Base-by-base conservation (phyloP, 2,888 invertebrate genomes). In the Conus canariensis region DNA sequence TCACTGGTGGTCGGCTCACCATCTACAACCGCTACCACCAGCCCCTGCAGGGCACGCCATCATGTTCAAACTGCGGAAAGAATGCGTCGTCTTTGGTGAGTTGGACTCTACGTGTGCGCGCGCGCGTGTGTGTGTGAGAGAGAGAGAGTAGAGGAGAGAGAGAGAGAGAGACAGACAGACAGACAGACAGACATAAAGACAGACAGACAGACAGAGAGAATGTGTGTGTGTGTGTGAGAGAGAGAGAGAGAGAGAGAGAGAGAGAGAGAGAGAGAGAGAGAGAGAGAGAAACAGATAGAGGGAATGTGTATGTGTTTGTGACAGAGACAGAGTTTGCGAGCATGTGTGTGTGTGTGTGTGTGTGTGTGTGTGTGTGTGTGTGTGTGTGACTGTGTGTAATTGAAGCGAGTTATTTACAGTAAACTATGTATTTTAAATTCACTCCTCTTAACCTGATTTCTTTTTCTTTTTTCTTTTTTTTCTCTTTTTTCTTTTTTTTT, bases 81-180 rank as follows among this genome's bases (percentile, higher is more conserved):
- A 95, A 87, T 96, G 96, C 90, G 91, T 93, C 86, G 94, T 95
- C n/a, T 95, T 95, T 90, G 95, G 95, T 95, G 92, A 93, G 94
- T 91, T 45, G 9, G 19, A 45, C 16, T 82, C 30, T 82, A 7
- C 19, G 80, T 16, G 80, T 45, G 80, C 16, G 77, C 25, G 30
- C 45, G 77, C 7, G 77, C 3, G 30, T 77, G 77, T 77, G 77
- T 77, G 77, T 77, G 25, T 77, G 60, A 64, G 64, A 64, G 6
- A 64, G 64, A 7, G 7, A 64, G 64, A 64, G 64, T n/a, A n/a
- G n/a, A n/a, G n/a, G n/a, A n/a, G n/a, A 64, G 60, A 64, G 64
- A 64, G 6, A 64, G 64, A 7, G 7, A 64, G 64, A 64, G 64
- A 64, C 1, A 64, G 64, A 64, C 1, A 64, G 60, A 64, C 1